These are phyloP conservation scores for Lithophane ornitopus DNA, from an alignment of 2,888 invertebrate genomes.

Conservation along the genomic window DNA sequence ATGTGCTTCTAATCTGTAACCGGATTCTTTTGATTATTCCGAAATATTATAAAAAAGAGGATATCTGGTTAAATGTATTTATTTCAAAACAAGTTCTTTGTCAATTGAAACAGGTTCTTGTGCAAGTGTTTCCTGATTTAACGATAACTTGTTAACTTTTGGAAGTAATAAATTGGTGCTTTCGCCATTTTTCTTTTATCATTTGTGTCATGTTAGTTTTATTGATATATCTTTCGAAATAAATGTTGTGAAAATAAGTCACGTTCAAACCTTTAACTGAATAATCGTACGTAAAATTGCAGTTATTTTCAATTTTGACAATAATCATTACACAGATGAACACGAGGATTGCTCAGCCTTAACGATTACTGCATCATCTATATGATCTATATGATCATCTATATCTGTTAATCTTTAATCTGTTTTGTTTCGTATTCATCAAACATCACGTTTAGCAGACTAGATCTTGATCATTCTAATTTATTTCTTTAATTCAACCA, in stretches of 20 bases:
- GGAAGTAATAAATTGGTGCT: slow-evolving; percentile 19
- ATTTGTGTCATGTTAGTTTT: neutral
- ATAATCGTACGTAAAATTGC: neutral
- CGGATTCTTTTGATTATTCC: slow-evolving; percentile 2
- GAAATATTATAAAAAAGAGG: slow-evolving; percentile 1
- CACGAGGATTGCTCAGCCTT: neutral
- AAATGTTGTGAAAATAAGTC: neutral
- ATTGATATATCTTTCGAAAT: slow-evolving; percentile 1
- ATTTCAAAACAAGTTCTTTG: slow-evolving; percentile 22
- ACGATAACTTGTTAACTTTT: slow-evolving; percentile 32
- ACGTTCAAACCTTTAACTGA: neutral
- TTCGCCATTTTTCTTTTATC: neutral
- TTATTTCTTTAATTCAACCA: neutral
- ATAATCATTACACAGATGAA: neutral
- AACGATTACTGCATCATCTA: neutral
- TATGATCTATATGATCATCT: no score
- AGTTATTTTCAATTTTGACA: neutral
- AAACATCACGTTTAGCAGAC: neutral
- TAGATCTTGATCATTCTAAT: neutral
- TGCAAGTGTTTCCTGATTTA: slow-evolving; percentile 26
- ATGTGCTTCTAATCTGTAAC: neutral
- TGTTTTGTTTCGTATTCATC: neutral
- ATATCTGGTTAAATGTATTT: slow-evolving; percentile 1
- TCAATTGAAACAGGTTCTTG: slow-evolving; percentile 22
- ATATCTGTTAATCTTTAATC: neutral